Percentiles rank a stretch among this genome's conserved stretches.
Conservation (phyloP, 1,140 invertebrate species). For the Macrostomum lignano region DNA sequence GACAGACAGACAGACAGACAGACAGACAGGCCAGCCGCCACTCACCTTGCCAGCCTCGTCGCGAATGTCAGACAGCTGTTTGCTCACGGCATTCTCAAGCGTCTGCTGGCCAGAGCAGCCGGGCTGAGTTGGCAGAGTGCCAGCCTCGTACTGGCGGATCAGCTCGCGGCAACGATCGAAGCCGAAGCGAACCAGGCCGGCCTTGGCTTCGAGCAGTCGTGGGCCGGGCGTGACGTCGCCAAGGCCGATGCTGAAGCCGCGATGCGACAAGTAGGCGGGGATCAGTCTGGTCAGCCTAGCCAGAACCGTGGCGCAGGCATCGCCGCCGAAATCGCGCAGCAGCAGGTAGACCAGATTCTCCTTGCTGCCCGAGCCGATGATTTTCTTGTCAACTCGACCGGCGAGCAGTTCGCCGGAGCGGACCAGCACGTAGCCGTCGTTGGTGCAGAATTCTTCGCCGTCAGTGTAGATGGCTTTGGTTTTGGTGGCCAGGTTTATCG, state of each 20-base stretch:
- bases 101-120: conserved; percentile 69
- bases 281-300: conserved; percentile 59
- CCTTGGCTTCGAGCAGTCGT: conserved; percentile 49
- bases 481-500: conserved; percentile 6
- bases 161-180: conserved; percentile 39
- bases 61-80: conserved; percentile 72
- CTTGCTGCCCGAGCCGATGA: conserved; percentile 76
- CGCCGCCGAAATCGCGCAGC: conserved; percentile 63
- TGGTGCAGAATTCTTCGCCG: conserved; percentile 51
- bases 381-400: conserved; percentile 61
- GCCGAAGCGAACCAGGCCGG: conserved; percentile 34
- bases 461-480: conserved; percentile 38
- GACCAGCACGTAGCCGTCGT: conserved; percentile 70
- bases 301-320: conserved; percentile 58
- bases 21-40: too few species aligned
- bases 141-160: conserved; percentile 52
- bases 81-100: conserved; percentile 52
- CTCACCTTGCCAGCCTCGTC: conserved; percentile 83
- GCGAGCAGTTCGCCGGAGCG: conserved; percentile 67
- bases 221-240: conserved; percentile 71
- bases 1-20: too few species aligned
- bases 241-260: conserved; percentile 86
- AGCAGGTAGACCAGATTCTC: conserved; percentile 80
- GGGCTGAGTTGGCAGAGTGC: conserved; percentile 53
- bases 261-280: conserved; percentile 47